Evolutionary conservation across 2,113 vertebrate genomes (phyloP).

Genomic region (Thomomys bottae): DNA sequence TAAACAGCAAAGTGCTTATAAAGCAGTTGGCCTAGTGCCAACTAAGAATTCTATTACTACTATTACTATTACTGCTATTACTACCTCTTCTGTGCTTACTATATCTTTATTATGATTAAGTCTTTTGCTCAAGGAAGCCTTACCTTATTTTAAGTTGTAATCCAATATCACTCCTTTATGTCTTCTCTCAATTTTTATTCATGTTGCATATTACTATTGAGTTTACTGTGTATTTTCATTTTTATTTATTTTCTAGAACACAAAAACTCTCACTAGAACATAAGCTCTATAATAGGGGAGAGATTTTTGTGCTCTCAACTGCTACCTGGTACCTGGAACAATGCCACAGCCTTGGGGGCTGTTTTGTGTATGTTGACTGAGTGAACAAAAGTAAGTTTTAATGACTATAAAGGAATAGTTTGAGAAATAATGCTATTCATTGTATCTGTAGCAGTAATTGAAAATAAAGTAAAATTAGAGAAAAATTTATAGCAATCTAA

Average conservation of each 20-base stretch:
- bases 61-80: not conserved
- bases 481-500: not conserved
- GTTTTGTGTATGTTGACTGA: not conserved
- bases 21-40: not conserved
- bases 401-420: not conserved
- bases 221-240: not conserved
- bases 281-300: not conserved
- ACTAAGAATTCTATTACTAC: not conserved
- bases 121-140: not conserved
- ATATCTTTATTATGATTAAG: too few species aligned
- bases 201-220: rapidly evolving
- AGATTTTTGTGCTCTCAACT: not conserved
- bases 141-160: not conserved
- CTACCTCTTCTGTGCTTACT: not conserved
- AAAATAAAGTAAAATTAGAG: not conserved
- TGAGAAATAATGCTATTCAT: not conserved
- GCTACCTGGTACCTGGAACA: not conserved
- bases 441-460: not conserved
- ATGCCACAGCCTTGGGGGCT: too few species aligned
- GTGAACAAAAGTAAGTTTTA: not conserved
- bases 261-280: not conserved
- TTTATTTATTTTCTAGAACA: not conserved
- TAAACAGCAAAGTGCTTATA: not conserved
- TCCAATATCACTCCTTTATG: not conserved
- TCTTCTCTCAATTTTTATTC: not conserved